phyloP scores from a whole-genome alignment of 2,797 vertebrate species.

The Scyliorhinus canicula region DNA sequence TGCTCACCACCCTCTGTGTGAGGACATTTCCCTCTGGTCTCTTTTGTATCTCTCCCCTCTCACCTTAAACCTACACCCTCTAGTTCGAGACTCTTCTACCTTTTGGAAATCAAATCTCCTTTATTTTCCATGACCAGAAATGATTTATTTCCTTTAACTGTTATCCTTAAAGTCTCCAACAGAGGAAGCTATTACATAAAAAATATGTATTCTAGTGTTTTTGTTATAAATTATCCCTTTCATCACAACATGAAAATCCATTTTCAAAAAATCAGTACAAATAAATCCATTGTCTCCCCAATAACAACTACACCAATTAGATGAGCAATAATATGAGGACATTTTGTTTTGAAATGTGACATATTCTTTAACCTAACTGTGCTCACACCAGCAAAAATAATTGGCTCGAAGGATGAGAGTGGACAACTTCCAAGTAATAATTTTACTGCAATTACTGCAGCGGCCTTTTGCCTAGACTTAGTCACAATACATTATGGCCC shows the following conservation, averaged over 20 bases:
- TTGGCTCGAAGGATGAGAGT: not conserved
- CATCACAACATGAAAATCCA: not conserved
- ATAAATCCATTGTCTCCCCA: not conserved
- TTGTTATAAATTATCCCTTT: not conserved
- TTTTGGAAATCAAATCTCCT: not conserved
- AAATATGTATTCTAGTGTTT: not conserved
- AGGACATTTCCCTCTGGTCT: too few species aligned
- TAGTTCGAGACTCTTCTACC: too few species aligned
- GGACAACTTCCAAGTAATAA: not conserved
- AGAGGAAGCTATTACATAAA: slow-evolving; percentile 25
- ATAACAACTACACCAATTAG: not conserved
- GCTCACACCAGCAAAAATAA: not conserved
- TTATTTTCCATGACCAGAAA: not conserved
- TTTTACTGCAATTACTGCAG: not conserved
- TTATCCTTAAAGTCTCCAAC: not conserved
- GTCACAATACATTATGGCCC: not conserved
- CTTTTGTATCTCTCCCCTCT: too few species aligned
- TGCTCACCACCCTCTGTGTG: too few species aligned
- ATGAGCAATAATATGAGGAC: not conserved
- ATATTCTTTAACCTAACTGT: not conserved
- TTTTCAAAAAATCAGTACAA: not conserved
- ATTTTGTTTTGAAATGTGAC: slow-evolving; percentile 10
- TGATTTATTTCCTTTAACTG: not conserved
- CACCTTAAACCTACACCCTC: too few species aligned
- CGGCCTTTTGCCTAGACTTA: not conserved